These are phyloP conservation scores for Phanerotoma sp. DNA, from an alignment of 2,888 invertebrate genomes.

Conservation along the genomic window DNA sequence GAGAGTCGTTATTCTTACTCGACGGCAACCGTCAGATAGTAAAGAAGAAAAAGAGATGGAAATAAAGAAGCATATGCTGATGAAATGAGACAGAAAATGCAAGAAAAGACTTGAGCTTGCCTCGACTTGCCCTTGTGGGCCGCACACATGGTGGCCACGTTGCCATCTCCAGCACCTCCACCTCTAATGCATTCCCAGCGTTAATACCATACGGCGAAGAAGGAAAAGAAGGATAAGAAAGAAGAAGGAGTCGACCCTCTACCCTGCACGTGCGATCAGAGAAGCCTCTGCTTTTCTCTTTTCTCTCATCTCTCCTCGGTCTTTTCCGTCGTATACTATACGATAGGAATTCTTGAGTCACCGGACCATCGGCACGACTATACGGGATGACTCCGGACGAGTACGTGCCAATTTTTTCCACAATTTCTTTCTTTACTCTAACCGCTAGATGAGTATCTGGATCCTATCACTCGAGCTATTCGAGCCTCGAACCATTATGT, in stretches of 20 bases:
- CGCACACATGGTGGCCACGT: constrained; percentile 54
- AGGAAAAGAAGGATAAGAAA: constrained; percentile 24
- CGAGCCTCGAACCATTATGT: too few species aligned
- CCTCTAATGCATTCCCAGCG: constrained; percentile 20
- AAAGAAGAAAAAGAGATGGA: neutral
- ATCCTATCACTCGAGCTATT: neutral
- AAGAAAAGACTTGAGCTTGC: constrained; percentile 19
- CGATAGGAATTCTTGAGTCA: constrained; percentile 32
- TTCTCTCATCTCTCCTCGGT: too few species aligned
- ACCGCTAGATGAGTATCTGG: neutral
- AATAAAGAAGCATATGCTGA: neutral
- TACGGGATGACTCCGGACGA: constrained; percentile 26
- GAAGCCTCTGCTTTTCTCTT: constrained; percentile 30
- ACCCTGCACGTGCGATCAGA: constrained; percentile 44
- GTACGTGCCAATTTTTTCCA: constrained; percentile 13
- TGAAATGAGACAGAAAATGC: constrained; percentile 13
- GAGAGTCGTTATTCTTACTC: constrained; percentile 17
- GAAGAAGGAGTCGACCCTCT: constrained; percentile 36
- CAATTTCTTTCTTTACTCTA: constrained; percentile 23
- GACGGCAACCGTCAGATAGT: constrained; percentile 10
- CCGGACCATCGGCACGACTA: constrained; percentile 29
- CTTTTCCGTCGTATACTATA: constrained; percentile 1
- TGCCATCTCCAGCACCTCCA: constrained; percentile 41
- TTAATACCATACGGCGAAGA: constrained; percentile 5
- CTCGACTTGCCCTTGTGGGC: constrained; percentile 20